These are phyloP conservation scores for Sandelia bainsii DNA, from an alignment of 2,797 vertebrate species.

Conservation along the genomic window DNA sequence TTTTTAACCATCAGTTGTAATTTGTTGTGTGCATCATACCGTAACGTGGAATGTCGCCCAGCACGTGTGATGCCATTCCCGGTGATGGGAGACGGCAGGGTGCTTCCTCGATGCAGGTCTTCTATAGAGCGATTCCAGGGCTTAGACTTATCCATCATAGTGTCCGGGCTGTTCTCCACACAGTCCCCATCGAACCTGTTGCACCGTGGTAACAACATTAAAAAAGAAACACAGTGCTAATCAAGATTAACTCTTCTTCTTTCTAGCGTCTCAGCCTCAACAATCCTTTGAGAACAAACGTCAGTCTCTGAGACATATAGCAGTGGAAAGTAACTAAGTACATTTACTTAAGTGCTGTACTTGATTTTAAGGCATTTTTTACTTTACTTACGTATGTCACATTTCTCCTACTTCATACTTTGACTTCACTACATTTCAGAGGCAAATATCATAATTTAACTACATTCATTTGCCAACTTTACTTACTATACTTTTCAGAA, in stretches of 20 bases:
- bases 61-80: constrained; percentile 89
- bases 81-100: constrained; percentile 87
- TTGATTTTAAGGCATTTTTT: no score
- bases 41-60: constrained; percentile 89
- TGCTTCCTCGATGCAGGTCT: constrained; percentile 91
- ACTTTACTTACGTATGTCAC: no score
- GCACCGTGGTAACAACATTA: neutral
- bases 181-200: constrained; percentile 94
- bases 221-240: neutral
- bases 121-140: constrained; percentile 97
- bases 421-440: no score
- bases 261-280: neutral
- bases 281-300: no score
- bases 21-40: constrained; percentile 66
- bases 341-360: no score
- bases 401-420: no score
- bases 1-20: neutral
- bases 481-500: no score
- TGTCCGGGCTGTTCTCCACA: constrained; percentile 91
- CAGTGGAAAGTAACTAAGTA: no score
- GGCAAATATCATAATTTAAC: no score
- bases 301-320: no score
- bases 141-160: constrained; percentile 88
- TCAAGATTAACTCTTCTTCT: neutral
- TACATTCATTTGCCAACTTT: no score